Percentiles rank a stretch among this genome's conserved stretches.
Evolutionary conservation across 2,888 invertebrate genomes (phyloP).

Genomic region (Yponomeuta evonymella): DNA sequence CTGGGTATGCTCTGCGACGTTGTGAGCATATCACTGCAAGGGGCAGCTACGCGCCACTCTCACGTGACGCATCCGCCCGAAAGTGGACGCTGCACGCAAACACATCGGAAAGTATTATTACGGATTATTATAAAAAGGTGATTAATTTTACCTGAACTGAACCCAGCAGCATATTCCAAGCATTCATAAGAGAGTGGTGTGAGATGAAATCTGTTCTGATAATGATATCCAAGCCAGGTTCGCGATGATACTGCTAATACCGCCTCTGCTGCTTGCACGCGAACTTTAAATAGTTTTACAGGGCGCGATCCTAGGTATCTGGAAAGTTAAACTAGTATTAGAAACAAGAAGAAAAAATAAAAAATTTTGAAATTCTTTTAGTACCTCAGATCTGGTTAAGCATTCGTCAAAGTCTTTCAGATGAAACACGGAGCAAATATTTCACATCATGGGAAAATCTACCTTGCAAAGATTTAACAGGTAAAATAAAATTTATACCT

Average conservation of each 20-base stretch:
- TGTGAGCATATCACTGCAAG: constrained; percentile 74
- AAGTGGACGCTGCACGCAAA: constrained; percentile 41
- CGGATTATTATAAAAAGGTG: constrained; percentile 27
- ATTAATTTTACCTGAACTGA: constrained; percentile 79
- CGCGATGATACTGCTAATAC: constrained; percentile 98
- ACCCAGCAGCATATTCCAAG: constrained; percentile 97
- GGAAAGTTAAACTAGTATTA: constrained; percentile 20
- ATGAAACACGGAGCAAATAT: constrained; percentile 77
- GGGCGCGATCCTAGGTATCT: constrained; percentile 95
- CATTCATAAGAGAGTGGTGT: constrained; percentile 98
- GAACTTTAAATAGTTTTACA: constrained; percentile 96
- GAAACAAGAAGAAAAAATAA: neutral
- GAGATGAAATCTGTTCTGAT: constrained; percentile 96
- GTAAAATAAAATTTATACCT: constrained; percentile 58
- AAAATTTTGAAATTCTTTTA: neutral
- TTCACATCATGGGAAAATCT: constrained; percentile 52
- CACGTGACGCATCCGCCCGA: constrained; percentile 40
- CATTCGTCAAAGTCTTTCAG: constrained; percentile 76
- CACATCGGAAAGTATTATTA: constrained; percentile 42
- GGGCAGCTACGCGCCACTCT: constrained; percentile 70
- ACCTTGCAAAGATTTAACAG: constrained; percentile 8
- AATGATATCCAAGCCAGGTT: constrained; percentile 98
- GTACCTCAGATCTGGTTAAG: constrained; percentile 68
- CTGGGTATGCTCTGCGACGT: constrained; percentile 78
- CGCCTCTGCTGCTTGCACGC: constrained; percentile 97